A percentile compares a stretch with the other conserved stretches of the same genome.
These are phyloP conservation scores for Drosophila vallismaia DNA, from an alignment of 2,888 invertebrate species.

Conservation along the genomic window DNA sequence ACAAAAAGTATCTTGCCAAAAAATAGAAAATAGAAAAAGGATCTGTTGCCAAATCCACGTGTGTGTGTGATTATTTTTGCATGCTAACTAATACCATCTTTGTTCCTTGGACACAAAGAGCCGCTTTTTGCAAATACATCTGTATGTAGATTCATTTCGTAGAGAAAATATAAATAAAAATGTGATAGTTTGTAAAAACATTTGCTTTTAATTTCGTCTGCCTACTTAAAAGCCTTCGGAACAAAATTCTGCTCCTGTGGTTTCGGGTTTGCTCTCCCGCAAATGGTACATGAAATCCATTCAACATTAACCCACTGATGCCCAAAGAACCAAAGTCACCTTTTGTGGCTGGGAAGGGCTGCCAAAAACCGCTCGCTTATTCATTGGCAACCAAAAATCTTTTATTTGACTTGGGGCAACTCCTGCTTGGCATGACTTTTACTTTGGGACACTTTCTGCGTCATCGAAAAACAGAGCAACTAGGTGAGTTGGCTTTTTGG, in stretches of 20 bases:
- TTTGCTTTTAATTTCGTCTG: no score
- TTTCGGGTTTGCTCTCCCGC: constrained; percentile 22
- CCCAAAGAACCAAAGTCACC: constrained; percentile 25
- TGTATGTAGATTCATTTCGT: not conserved
- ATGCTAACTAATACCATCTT: constrained; percentile 34
- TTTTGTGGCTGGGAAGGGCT: constrained; percentile 15
- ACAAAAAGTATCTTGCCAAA: constrained; percentile 6
- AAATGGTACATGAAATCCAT: constrained; percentile 30
- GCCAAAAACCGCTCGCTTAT: constrained; percentile 44
- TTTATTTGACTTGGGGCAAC: constrained; percentile 59
- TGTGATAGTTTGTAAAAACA: not conserved
- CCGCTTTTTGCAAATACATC: no score
- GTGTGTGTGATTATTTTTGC: constrained; percentile 28
- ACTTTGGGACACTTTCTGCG: constrained; percentile 36
- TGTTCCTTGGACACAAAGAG: constrained; percentile 23
- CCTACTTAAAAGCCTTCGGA: constrained; percentile 1
- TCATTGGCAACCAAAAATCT: constrained; percentile 59
- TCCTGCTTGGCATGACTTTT: constrained; percentile 51
- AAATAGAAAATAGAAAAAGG: constrained; percentile 1
- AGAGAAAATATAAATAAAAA: not conserved
- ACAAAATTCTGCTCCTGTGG: constrained; percentile 26
- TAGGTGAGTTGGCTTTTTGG: constrained; percentile 57
- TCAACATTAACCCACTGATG: constrained; percentile 15
- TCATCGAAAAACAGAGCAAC: constrained; percentile 11
- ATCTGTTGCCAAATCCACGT: constrained; percentile 2